A percentile compares a stretch with the other conserved stretches of the same genome.
These are phyloP conservation scores for Drosophila erecta DNA, from an alignment of 1,140 invertebrate species.

Conservation along the genomic window DNA sequence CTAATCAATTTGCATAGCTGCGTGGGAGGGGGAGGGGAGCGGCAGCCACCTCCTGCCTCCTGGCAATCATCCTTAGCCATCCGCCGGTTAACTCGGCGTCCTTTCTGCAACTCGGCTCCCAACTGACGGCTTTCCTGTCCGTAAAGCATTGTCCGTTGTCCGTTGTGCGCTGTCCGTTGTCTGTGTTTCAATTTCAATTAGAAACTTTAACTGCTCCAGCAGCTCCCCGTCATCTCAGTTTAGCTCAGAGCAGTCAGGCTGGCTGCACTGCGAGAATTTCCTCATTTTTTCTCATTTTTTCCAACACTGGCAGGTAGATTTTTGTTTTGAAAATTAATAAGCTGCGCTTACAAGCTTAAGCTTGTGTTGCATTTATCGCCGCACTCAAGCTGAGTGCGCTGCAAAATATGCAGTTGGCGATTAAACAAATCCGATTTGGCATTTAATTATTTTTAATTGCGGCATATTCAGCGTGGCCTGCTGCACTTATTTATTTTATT, in stretches of 20 bases:
- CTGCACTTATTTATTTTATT: background rate
- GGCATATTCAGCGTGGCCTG: background rate
- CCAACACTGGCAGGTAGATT: too few species aligned
- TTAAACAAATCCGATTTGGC: background rate
- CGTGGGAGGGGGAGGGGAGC: too few species aligned
- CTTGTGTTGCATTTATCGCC: too few species aligned
- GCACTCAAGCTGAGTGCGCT: too few species aligned
- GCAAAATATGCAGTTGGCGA: too few species aligned
- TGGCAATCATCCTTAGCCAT: constrained; percentile 17
- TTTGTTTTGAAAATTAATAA: too few species aligned
- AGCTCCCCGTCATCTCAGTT: constrained; percentile 31
- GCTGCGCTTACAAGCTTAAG: too few species aligned
- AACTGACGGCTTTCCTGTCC: constrained; percentile 24
- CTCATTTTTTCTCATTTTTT: too few species aligned
- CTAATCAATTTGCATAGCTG: constrained; percentile 48
- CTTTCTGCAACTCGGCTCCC: background rate
- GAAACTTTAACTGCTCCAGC: constrained; percentile 68
- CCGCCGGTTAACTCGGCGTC: background rate
- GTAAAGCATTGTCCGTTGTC: constrained; percentile 24
- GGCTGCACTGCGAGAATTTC: constrained; percentile 24
- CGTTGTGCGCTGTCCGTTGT: constrained; percentile 17
- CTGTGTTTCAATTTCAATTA: constrained; percentile 77
- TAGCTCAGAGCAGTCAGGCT: constrained; percentile 23
- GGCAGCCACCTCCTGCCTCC: background rate
- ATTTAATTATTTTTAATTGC: background rate